These are phyloP conservation scores for Tokudaia tokunoshimensis DNA, from an alignment of 2,797 vertebrate genomes.

Conservation along the genomic window DNA sequence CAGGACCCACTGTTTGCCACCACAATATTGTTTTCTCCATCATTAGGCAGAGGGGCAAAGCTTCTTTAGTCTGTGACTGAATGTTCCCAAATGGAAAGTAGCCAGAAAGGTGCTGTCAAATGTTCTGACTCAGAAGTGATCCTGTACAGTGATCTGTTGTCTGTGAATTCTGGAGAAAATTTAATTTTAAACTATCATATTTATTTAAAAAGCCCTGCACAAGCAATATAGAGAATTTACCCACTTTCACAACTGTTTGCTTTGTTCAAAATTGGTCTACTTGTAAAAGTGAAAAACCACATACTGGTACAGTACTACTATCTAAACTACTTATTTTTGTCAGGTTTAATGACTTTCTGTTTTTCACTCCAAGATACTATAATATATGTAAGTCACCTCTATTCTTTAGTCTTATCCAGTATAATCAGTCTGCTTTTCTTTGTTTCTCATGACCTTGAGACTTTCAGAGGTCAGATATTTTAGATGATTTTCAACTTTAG, in stretches of 20 bases:
- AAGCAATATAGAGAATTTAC: not conserved
- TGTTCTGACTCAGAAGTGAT: not conserved
- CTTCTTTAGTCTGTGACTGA: slow-evolving; percentile 7
- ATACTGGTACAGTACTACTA: not conserved
- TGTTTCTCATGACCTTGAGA: not conserved
- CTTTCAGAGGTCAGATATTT: not conserved
- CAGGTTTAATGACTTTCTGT: not conserved
- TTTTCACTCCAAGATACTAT: too few relatives aligned
- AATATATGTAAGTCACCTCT: not conserved
- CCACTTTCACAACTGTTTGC: not conserved
- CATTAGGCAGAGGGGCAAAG: not conserved
- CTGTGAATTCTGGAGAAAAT: not conserved
- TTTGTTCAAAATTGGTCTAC: not conserved
- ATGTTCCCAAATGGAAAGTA: slow-evolving; percentile 24
- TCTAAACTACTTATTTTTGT: not conserved
- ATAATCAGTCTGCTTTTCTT: not conserved
- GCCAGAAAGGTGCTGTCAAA: not conserved
- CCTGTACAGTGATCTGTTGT: not conserved
- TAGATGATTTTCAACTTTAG: not conserved
- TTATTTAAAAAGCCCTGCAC: not conserved
- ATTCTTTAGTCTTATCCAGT: not conserved
- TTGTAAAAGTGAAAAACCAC: slow-evolving; percentile 13
- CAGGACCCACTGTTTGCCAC: not conserved
- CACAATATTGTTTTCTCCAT: slow-evolving; percentile 48
- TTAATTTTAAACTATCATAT: not conserved